These are phyloP conservation scores for Archegozetes longisetosus DNA, from an alignment of 1,140 invertebrate genomes.

Conservation along the genomic window DNA sequence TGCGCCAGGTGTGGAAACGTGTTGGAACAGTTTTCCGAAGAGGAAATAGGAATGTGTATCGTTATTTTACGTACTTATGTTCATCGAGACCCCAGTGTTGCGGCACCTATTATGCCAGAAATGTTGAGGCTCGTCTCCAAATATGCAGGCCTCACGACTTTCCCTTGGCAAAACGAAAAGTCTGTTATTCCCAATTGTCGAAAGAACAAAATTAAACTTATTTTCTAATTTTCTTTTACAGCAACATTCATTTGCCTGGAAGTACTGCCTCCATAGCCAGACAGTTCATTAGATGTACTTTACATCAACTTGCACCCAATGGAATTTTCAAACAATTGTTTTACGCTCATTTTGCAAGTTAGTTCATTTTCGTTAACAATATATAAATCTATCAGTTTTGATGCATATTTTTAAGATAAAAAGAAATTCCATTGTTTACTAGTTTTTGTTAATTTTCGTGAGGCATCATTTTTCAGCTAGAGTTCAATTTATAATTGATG, in stretches of 20 bases:
- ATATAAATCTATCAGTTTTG: not conserved
- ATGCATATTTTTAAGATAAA: not conserved
- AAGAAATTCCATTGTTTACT: not conserved
- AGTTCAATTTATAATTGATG: too few relatives aligned
- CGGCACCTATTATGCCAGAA: conserved; percentile 78
- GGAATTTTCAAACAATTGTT: conserved; percentile 93
- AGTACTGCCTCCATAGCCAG: conserved; percentile 80
- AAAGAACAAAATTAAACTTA: not conserved
- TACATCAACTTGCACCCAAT: conserved; percentile 90
- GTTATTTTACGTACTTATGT: conserved; percentile 88
- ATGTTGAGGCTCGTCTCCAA: conserved; percentile 72
- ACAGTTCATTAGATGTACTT: conserved; percentile 86
- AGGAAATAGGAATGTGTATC: conserved; percentile 86
- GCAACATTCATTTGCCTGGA: conserved; percentile 66
- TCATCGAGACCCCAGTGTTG: conserved; percentile 78
- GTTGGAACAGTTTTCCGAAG: conserved; percentile 88
- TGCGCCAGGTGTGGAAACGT: conserved; percentile 35
- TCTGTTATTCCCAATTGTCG: conserved; percentile 15
- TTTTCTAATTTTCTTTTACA: conserved; percentile 9
- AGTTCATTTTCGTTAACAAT: conserved; percentile 8
- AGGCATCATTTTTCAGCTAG: too few relatives aligned
- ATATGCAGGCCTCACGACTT: conserved; percentile 34
- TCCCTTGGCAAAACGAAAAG: conserved; percentile 77
- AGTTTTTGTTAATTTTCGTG: not conserved
- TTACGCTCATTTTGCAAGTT: conserved; percentile 66